A percentile compares a stretch with the other conserved stretches of the same genome.
Evolutionary conservation across 2,888 invertebrate genomes (phyloP).

Genomic region (Caenorhabditis parvicauda): DNA sequence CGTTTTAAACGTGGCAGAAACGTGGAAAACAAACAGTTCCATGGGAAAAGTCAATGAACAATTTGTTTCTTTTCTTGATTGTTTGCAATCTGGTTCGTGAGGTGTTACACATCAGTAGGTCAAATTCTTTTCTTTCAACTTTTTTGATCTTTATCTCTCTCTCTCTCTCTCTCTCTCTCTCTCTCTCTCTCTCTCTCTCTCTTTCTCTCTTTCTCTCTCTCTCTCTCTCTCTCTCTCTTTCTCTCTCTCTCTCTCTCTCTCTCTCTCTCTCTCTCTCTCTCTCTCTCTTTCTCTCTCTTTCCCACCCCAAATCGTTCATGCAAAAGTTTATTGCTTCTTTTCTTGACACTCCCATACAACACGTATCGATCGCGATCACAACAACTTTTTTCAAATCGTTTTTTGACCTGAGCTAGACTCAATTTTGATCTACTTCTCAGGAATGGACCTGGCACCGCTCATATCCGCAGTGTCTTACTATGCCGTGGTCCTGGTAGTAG

Average conservation of each 20-base stretch:
- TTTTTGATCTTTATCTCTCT: neutral
- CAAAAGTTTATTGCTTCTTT: slow-evolving; percentile 1
- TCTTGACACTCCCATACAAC: neutral
- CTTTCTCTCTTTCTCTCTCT: slow-evolving; percentile 1
- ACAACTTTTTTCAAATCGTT: neutral
- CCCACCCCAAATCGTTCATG: slow-evolving; percentile 4
- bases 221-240: slow-evolving; percentile 7
- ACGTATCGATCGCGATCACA: slow-evolving; percentile 1
- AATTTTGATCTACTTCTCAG: too few species aligned
- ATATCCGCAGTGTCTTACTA: slow-evolving; percentile 19
- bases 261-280: neutral
- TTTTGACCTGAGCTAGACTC: too few species aligned
- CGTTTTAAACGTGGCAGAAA: too few species aligned
- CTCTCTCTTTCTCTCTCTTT: slow-evolving; percentile 2
- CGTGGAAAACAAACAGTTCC: too few species aligned
- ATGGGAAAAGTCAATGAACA: neutral
- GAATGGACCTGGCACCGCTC: slow-evolving; percentile 16
- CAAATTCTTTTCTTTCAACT: neutral
- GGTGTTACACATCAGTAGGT: too few species aligned
- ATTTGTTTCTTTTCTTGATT: too few species aligned
- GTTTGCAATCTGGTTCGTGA: too few species aligned
- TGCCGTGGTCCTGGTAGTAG: slow-evolving; percentile 14
- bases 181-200: slow-evolving; percentile 3
- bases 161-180: slow-evolving; percentile 1
- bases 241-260: slow-evolving; percentile 1